Percentiles rank a stretch among this genome's conserved stretches.
These are phyloP conservation scores for Strigops habroptila DNA, from an alignment of 2,113 vertebrate genomes.

Conservation along the genomic window DNA sequence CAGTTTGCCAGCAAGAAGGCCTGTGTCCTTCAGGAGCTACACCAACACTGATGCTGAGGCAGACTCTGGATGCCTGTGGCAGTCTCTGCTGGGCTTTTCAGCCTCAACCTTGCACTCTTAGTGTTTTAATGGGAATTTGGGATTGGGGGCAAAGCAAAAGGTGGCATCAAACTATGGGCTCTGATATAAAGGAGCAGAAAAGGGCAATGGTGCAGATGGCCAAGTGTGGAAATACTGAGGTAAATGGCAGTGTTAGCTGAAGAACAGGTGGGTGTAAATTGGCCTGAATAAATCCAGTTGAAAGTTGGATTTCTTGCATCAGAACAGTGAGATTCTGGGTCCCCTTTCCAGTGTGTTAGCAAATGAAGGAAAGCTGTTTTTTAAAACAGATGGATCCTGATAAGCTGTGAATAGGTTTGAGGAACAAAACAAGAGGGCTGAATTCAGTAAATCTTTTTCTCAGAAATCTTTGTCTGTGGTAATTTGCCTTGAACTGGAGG, in stretches of 20 bases:
- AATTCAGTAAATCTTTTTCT: no score
- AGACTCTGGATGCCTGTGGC: neutral
- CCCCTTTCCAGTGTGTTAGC: fast-evolving
- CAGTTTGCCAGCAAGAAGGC: neutral
- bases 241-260: neutral
- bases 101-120: neutral
- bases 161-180: neutral
- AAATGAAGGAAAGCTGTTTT: neutral
- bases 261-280: neutral
- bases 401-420: neutral
- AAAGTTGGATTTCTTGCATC: neutral
- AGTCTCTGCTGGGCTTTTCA: neutral
- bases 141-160: neutral
- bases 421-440: neutral
- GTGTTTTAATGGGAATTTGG: neutral
- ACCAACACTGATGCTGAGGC: neutral
- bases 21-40: neutral
- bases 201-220: neutral
- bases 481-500: neutral
- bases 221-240: neutral
- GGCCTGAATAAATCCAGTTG: neutral
- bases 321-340: neutral
- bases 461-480: neutral
- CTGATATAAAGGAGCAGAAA: neutral
- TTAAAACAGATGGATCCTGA: fast-evolving